Percentiles rank a stretch among this genome's conserved stretches.
phyloP scores from a whole-genome alignment of 2,888 invertebrate species.

The Melikaiella ostensackeni region DNA sequence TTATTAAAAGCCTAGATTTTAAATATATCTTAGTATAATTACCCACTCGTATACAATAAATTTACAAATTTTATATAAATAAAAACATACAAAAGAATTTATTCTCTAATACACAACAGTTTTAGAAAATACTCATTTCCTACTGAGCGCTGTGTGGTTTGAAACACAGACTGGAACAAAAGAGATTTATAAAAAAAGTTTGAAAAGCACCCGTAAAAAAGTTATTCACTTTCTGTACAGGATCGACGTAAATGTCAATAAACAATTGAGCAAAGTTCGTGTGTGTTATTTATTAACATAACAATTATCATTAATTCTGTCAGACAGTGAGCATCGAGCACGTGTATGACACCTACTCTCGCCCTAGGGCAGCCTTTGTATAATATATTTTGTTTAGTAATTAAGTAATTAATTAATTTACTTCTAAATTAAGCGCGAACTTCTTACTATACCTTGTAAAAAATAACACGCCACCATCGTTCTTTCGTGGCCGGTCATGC shows the following conservation, averaged over 20 bases:
- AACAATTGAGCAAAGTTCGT: slow-evolving; percentile 35
- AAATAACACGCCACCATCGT: slow-evolving; percentile 6
- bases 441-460: slow-evolving; percentile 3
- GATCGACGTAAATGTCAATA: background rate
- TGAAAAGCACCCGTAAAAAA: slow-evolving; percentile 1
- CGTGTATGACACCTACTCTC: slow-evolving; percentile 17
- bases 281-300: slow-evolving; percentile 25
- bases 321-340: slow-evolving; percentile 33
- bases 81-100: slow-evolving; percentile 14
- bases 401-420: slow-evolving; percentile 15
- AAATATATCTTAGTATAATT: slow-evolving; percentile 15
- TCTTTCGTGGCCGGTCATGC: background rate
- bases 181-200: background rate
- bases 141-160: background rate
- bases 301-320: slow-evolving; percentile 31
- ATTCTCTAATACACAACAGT: slow-evolving; percentile 1
- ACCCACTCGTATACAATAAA: slow-evolving; percentile 6
- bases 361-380: slow-evolving; percentile 15
- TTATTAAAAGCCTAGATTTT: slow-evolving; percentile 1
- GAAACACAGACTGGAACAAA: slow-evolving; percentile 1
- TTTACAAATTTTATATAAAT: background rate
- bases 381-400: slow-evolving; percentile 18
- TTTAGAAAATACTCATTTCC: slow-evolving; percentile 1
- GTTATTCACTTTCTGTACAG: background rate
- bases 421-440: background rate